Evolutionary conservation across 2,113 vertebrate genomes (phyloP).

Genomic region (Protobothrops flavoviridis): DNA sequence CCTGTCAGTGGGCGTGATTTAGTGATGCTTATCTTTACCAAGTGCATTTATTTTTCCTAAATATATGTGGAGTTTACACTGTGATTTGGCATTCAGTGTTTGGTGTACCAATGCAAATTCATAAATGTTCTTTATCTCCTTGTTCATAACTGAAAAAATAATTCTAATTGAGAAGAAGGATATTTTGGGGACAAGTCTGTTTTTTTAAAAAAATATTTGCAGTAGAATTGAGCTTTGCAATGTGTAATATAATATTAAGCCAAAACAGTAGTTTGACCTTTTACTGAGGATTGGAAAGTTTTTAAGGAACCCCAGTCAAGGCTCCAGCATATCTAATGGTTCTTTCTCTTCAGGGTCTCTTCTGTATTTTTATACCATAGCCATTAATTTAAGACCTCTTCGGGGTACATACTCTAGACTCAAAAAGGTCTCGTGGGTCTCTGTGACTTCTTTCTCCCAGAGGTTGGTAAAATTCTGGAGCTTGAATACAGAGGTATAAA

Average conservation of each 20-base stretch:
- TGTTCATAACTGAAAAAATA: not conserved
- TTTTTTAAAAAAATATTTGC: not conserved
- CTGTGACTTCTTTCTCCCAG: not conserved
- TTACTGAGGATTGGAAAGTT: not conserved
- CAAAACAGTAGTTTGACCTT: not conserved
- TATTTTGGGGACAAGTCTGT: not conserved
- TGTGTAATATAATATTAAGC: not conserved
- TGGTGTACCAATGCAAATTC: not conserved
- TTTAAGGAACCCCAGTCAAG: not conserved
- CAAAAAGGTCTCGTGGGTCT: not conserved
- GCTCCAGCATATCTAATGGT: not conserved
- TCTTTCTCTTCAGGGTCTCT: not conserved
- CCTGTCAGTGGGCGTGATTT: not conserved
- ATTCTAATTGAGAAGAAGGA: not conserved
- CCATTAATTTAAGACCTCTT: not conserved
- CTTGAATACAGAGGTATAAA: not conserved
- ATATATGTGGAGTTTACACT: not conserved
- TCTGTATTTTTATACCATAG: not conserved
- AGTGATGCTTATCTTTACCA: not conserved
- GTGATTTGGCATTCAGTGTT: not conserved
- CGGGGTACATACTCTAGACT: not conserved
- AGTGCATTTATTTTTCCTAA: not conserved
- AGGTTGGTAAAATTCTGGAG: not conserved
- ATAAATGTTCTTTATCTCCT: not conserved
- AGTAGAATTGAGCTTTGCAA: not conserved